Percentiles rank a stretch among this genome's conserved stretches.
Conservation (phyloP, 2,888 invertebrate species). For the Cantharis nigra region DNA sequence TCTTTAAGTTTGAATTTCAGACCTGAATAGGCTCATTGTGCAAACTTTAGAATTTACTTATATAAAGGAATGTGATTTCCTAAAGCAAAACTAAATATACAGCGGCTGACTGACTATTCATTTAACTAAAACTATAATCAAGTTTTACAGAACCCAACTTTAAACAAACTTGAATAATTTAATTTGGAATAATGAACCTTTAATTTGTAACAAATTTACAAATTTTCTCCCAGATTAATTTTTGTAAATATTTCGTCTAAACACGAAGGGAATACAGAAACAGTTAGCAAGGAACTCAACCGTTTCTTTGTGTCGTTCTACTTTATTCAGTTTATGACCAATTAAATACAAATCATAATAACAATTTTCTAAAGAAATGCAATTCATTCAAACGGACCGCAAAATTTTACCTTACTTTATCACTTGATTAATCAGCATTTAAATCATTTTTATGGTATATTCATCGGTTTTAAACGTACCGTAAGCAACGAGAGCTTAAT, state of each 20-base stretch:
- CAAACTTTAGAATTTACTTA: neutral
- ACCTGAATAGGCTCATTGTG: constrained; percentile 4
- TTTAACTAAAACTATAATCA: neutral
- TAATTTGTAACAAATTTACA: neutral
- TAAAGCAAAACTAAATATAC: neutral
- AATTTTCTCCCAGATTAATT: neutral
- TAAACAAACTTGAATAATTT: neutral
- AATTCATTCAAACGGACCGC: neutral
- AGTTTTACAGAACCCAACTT: neutral
- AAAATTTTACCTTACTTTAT: neutral
- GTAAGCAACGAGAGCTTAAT: neutral
- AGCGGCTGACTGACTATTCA: neutral
- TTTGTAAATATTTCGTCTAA: neutral
- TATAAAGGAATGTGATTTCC: neutral
- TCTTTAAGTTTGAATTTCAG: constrained; percentile 8
- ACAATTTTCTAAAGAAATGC: neutral
- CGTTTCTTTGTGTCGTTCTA: neutral
- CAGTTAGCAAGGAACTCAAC: neutral
- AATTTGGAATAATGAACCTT: neutral
- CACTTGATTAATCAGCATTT: neutral
- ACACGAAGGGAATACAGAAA: neutral
- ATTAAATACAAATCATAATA: neutral
- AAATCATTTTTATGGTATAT: neutral
- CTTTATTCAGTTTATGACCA: neutral
- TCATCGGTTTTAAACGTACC: neutral